Base-by-base conservation (phyloP, 2,797 vertebrate genomes). In the Coregonus ussuriensis region DNA sequence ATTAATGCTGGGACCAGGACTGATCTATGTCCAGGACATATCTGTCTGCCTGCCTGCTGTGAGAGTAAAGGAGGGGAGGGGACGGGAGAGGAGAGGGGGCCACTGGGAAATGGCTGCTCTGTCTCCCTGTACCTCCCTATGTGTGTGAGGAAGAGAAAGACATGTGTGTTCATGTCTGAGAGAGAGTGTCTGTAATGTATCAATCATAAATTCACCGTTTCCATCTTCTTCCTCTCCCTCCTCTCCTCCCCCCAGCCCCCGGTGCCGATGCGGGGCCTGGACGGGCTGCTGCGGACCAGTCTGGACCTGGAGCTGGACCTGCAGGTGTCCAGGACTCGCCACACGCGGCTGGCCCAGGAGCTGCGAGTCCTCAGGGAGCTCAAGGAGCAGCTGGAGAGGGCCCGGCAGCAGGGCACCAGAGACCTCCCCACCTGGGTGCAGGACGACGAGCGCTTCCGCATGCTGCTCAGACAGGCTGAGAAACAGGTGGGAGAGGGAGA, bases 291-390 rank as follows among this genome's bases (percentile, higher is more conserved):
- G 80, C 94, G 95, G 83, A 99, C 98, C 4, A 96, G 96, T 0
- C 89, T 99, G 81, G 98, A 99, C 89, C 93, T 99, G 70, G 98
- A 99, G 88, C 75, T 99, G 85, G 98, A 99, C 90, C 91, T 99
- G 87, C 98, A 99, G 89, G 97, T 97, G 47, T 97, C 96, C 0
- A 94, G 96, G 87, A 99, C 96, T 0, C 96, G 96, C 78, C 96
- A 98, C 15, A 92, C 92, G 84, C 96, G 96, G 21, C 92, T 99
- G 87, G 86, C 90, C 0, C 96, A 97, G 92, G 98, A 99, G 89
- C 95, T 99, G 81, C 94, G 86, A 0, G 94, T 95, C 77, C 94
- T 99, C 82, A 93, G 93, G 81, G 95, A 98, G 78, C 95, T 99
- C 82, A 97, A 97, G 92, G 86, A 94, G 70, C 96, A 97, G 90